These are phyloP conservation scores for Trypoxylon attenuatum DNA, from an alignment of 2,888 invertebrate species.

Conservation along the genomic window DNA sequence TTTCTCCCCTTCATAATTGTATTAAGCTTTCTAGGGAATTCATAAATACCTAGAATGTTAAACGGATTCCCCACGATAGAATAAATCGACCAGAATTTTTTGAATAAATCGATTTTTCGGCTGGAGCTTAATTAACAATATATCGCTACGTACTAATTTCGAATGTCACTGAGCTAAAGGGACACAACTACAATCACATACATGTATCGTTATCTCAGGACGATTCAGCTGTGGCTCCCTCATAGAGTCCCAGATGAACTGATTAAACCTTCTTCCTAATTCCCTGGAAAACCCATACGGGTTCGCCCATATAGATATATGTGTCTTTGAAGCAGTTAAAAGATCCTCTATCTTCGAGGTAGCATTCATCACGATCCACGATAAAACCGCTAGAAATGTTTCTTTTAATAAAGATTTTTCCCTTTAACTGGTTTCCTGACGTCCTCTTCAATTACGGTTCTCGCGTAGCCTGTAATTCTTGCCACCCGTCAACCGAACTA, in stretches of 20 bases:
- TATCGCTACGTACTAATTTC: no score
- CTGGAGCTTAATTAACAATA: no score
- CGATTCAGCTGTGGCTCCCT: no score
- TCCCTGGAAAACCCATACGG: conserved; percentile 29
- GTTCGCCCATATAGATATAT: conserved; percentile 10
- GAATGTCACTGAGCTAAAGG: no score
- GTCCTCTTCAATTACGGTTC: conserved; percentile 36
- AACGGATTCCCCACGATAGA: no score
- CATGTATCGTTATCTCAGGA: no score
- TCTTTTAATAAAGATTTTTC: conserved; percentile 29
- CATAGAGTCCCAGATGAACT: conserved; percentile 8
- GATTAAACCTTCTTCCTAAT: conserved; percentile 29
- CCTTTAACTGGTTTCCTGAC: conserved; percentile 18
- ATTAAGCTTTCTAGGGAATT: no score
- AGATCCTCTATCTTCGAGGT: not conserved
- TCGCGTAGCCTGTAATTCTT: conserved; percentile 15
- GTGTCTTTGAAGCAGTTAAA: not conserved
- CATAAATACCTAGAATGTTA: no score
- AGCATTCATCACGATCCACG: not conserved
- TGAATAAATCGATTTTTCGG: no score
- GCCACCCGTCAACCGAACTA: conserved; percentile 12
- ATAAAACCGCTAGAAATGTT: conserved; percentile 21
- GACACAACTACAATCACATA: no score
- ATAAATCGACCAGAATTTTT: no score
- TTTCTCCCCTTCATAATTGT: not conserved